phyloP scores from a whole-genome alignment of 2,797 vertebrate species.

The Lagocephalus sceleratus region DNA sequence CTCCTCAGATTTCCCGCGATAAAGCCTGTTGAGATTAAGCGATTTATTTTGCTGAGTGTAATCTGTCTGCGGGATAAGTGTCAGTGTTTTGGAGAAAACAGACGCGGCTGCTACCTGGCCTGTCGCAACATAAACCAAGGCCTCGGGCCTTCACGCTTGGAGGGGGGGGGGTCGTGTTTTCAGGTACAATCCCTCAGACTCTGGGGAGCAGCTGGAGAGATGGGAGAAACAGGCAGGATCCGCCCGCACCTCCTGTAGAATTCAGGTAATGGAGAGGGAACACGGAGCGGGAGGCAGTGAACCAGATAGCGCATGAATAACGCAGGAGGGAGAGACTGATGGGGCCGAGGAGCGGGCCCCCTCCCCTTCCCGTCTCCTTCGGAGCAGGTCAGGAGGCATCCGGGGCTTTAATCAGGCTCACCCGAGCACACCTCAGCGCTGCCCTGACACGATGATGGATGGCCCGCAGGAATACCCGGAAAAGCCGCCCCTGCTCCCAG shows the following conservation, averaged over 20 bases:
- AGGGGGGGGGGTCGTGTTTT: constrained; percentile 7
- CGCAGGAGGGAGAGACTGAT: constrained; percentile 65
- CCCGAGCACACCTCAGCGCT: constrained; percentile 45
- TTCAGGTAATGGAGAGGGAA: constrained; percentile 57
- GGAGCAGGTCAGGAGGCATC: constrained; percentile 45
- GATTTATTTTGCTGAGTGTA: too few species aligned
- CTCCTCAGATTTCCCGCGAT: too few species aligned
- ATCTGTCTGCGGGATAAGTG: too few species aligned
- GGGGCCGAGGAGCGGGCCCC: constrained; percentile 31
- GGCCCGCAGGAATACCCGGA: constrained; percentile 58
- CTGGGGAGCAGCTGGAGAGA: constrained; percentile 30
- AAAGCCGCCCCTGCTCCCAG: constrained; percentile 33
- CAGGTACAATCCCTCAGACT: constrained; percentile 30
- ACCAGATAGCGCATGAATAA: constrained; percentile 68
- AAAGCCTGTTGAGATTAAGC: too few species aligned
- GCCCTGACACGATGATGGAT: constrained; percentile 52
- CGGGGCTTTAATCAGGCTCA: constrained; percentile 52
- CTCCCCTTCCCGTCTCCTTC: constrained; percentile 34
- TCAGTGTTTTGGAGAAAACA: too few species aligned
- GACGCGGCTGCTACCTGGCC: too few species aligned
- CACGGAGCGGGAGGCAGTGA: constrained; percentile 52
- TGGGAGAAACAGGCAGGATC: constrained; percentile 46
- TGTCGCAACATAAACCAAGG: too few species aligned
- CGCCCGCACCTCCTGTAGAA: constrained; percentile 55
- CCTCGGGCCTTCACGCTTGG: too few species aligned